These are phyloP conservation scores for Sylvicola cinctus DNA, from an alignment of 2,888 invertebrate species.

Conservation along the genomic window DNA sequence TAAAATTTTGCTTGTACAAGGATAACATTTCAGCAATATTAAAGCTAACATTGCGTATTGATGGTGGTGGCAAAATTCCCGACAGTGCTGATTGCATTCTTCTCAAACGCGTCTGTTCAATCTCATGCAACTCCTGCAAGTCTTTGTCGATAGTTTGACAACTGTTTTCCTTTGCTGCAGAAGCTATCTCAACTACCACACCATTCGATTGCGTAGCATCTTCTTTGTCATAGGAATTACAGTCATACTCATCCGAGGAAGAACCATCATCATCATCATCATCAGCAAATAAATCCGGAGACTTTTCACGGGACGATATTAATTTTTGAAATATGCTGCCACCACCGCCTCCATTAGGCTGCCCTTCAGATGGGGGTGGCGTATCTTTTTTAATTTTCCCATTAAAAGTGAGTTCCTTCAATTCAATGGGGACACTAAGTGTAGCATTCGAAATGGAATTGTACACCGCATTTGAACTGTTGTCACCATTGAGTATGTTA, in stretches of 20 bases:
- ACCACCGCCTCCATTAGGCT: no score
- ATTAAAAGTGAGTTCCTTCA: not conserved
- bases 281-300: constrained; percentile 47
- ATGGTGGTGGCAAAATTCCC: not conserved
- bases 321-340: not conserved
- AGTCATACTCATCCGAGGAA: no score
- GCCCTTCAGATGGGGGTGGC: not conserved
- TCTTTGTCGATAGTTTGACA: not conserved
- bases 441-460: constrained; percentile 12
- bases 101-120: not conserved
- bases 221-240: constrained; percentile 3
- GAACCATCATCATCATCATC: constrained; percentile 29
- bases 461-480: constrained; percentile 23
- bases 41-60: not conserved
- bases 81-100: not conserved
- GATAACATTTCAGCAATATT: not conserved
- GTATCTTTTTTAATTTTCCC: not conserved
- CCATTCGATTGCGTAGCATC: not conserved
- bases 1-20: not conserved
- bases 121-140: not conserved
- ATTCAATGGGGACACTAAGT: not conserved
- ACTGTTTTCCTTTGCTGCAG: constrained; percentile 3
- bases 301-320: constrained; percentile 16
- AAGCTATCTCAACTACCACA: not conserved
- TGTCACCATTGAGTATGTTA: constrained; percentile 10